phyloP scores from a whole-genome alignment of 2,888 invertebrate genomes.

The Eucera pruinosa region DNA sequence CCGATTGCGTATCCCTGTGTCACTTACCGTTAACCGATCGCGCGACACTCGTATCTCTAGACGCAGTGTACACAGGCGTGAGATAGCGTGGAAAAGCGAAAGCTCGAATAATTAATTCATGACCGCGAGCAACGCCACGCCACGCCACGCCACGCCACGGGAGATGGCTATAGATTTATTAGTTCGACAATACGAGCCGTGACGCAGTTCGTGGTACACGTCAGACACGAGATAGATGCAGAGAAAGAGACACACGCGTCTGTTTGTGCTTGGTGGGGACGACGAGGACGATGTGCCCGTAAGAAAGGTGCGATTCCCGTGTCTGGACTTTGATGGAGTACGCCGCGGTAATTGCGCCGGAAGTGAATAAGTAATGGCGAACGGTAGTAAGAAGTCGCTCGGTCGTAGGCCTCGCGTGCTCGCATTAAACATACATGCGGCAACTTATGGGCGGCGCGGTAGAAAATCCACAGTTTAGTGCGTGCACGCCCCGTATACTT shows the following conservation, averaged over 20 bases:
- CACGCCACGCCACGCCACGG: slow-evolving; percentile 8
- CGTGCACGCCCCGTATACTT: slow-evolving; percentile 12
- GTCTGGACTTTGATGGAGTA: slow-evolving; percentile 70
- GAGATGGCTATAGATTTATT: slow-evolving; percentile 48
- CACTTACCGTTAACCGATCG: background rate
- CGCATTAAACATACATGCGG: slow-evolving; percentile 75
- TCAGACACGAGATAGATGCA: slow-evolving; percentile 15
- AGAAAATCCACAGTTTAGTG: slow-evolving; percentile 49
- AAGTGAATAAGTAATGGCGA: slow-evolving; percentile 77
- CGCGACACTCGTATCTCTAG: background rate
- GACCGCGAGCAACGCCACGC: slow-evolving; percentile 5
- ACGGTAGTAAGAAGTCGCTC: slow-evolving; percentile 73
- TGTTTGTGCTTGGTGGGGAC: background rate
- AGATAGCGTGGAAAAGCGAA: slow-evolving; percentile 35
- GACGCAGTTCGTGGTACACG: slow-evolving; percentile 27
- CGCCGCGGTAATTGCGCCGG: slow-evolving; percentile 73
- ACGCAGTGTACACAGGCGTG: background rate
- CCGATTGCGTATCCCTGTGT: background rate
- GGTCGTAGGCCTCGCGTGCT: slow-evolving; percentile 75
- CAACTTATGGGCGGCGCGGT: slow-evolving; percentile 55
- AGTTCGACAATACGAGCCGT: slow-evolving; percentile 25
- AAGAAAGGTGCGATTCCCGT: slow-evolving; percentile 64
- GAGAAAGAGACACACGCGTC: background rate
- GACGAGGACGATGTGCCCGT: slow-evolving; percentile 8
- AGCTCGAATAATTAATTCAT: slow-evolving; percentile 50